Evolutionary conservation across 1,140 invertebrate species (phyloP).

Genomic region (Homarus americanus): DNA sequence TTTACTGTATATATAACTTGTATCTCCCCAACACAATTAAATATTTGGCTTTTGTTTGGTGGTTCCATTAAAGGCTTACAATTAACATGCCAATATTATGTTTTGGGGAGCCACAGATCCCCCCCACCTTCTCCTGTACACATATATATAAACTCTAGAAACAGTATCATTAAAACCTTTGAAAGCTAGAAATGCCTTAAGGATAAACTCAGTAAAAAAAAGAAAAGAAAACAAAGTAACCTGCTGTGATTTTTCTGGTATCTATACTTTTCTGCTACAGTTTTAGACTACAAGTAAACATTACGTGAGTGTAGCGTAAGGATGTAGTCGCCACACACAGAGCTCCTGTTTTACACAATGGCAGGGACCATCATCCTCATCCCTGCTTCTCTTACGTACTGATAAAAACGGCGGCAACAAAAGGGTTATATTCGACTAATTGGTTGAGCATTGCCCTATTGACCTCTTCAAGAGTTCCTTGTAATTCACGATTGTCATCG

Average conservation of each 20-base stretch:
- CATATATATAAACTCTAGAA: too few species aligned
- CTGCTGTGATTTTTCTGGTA: conserved; percentile 5
- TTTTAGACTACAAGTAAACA: conserved; percentile 5
- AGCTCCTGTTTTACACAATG: too few species aligned
- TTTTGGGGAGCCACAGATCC: too few species aligned
- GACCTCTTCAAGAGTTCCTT: conserved; percentile 90
- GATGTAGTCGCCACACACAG: background rate
- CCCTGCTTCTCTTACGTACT: conserved; percentile 68
- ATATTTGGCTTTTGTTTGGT: too few species aligned
- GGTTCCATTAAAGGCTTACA: too few species aligned
- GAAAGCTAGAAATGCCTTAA: too few species aligned
- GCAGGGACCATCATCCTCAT: too few species aligned
- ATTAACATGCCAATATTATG: too few species aligned
- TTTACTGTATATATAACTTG: too few species aligned
- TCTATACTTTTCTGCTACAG: background rate
- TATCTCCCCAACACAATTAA: too few species aligned
- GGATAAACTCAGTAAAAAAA: background rate
- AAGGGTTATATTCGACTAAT: conserved; percentile 90
- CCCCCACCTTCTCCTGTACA: too few species aligned
- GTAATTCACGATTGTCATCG: conserved; percentile 90
- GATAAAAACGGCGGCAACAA: conserved; percentile 91
- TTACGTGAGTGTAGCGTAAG: background rate
- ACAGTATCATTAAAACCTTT: too few species aligned
- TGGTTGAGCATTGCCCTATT: conserved; percentile 82
- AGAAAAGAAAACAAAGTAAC: background rate